Percentiles rank a stretch among this genome's conserved stretches.
Conservation (phyloP, 2,888 invertebrate genomes). For the Caenorhabditis plicata region DNA sequence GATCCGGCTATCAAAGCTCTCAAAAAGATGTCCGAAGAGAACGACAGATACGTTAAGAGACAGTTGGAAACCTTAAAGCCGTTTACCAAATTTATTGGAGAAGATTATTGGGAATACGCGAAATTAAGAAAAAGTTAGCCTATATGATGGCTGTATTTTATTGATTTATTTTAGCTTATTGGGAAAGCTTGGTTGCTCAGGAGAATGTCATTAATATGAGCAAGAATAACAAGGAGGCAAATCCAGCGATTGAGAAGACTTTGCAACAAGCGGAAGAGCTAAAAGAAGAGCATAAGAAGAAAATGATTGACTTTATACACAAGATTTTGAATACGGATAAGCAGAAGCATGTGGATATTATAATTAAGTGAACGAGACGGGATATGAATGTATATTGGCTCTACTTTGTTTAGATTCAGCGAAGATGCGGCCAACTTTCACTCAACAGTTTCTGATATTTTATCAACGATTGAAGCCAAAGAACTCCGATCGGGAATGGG, state of each 20-base stretch:
- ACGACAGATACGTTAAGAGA: constrained; percentile 8
- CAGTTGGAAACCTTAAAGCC: constrained; percentile 16
- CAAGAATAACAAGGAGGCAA: constrained; percentile 16
- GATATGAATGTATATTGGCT: neutral
- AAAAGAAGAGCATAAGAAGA: constrained; percentile 11
- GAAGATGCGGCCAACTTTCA: constrained; percentile 2
- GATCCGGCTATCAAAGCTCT: constrained; percentile 5
- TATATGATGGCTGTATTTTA: neutral
- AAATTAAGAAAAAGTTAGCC: constrained; percentile 6
- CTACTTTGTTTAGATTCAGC: constrained; percentile 1
- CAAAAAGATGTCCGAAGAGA: neutral
- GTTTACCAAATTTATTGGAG: constrained; percentile 19
- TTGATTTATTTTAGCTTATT: constrained; percentile 7
- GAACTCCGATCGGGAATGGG: too few species aligned
- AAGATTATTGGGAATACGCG: constrained; percentile 27
- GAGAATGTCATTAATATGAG: constrained; percentile 19
- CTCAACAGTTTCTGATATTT: neutral
- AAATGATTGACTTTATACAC: constrained; percentile 17
- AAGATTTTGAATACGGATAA: constrained; percentile 7
- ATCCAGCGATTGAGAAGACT: constrained; percentile 10
- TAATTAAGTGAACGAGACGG: constrained; percentile 8
- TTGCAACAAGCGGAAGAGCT: constrained; percentile 6
- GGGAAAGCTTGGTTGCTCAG: constrained; percentile 12
- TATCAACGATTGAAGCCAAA: neutral
- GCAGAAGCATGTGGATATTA: constrained; percentile 11